Evolutionary conservation across 2,113 vertebrate genomes (phyloP), one percentile per base, ranked within the genome.

Genomic region (Malaclemys terrapin): DNA sequence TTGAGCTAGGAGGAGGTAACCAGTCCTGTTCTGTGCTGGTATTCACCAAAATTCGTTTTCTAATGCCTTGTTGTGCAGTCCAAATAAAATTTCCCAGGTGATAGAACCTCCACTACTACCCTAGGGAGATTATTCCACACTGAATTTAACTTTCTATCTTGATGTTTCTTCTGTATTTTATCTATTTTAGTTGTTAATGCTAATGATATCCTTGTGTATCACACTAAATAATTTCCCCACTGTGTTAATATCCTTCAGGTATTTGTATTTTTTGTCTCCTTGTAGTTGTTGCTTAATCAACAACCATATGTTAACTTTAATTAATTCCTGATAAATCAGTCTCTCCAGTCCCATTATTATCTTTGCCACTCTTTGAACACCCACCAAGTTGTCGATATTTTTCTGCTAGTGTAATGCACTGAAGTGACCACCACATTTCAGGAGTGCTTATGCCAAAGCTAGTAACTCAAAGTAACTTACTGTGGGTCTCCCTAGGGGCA

Each of bases 251-350:
- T 76, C 72, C 72, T 76, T 76, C 24, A 27, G 42, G 20, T 76
- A 76, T 76, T 27, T 45, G 22, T 27, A 76, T 24, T 76, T 45
- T 42, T 42, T 76, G 22, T 76, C 42, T 76, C 72, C 72, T 76
- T 45, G 14, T 76, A 45, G 10, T 38, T 75, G 38, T 75, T 75
- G 72, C 19, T 42, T 75, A 76, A 45, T 76, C 42, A 76, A 76
- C 22, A 76, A 76, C 10, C 38, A 27, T 45, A 45, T 19, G 35
- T 24, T 38, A 75, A 42, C 38, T 75, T 75, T 42, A 42, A 65
- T 35, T 65, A 31, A 76, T 47, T 93, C 87, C 72, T 89, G 92
- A 91, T 78, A 93, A 89, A 96, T 93, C 96, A 88, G 75, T 97
- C 93, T 75, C 79, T 95, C 31, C 85, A 4, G 5, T 53, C 76